Evolutionary conservation across 2,113 vertebrate species (phyloP).

Genomic region (Apeltes quadracus): DNA sequence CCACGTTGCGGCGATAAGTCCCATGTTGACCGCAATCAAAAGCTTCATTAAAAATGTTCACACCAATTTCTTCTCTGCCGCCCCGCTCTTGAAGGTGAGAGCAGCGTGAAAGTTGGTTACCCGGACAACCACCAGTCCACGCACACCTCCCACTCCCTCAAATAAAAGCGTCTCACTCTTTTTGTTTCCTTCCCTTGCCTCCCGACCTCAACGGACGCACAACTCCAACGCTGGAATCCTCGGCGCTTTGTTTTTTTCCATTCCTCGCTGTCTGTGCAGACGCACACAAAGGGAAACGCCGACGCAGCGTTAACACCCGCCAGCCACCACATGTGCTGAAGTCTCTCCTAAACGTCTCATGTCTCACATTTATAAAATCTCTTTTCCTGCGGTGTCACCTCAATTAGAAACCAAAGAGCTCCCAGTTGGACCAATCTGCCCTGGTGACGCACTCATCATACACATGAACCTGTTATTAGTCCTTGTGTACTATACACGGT

Average conservation of each 20-base stretch:
- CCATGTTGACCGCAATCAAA: constrained; percentile 48
- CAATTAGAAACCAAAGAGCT: neutral
- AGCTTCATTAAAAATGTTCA: constrained; percentile 48
- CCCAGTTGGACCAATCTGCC: neutral
- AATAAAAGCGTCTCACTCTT: neutral
- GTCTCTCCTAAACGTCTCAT: neutral
- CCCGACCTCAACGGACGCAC: neutral
- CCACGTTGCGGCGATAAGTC: constrained; percentile 30
- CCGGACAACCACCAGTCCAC: neutral
- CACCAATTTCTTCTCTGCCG: constrained; percentile 23
- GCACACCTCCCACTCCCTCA: neutral
- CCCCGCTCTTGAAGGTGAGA: constrained; percentile 24
- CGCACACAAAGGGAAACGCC: constrained; percentile 16
- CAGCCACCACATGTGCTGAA: neutral
- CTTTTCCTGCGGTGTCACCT: neutral
- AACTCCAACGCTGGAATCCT: constrained; percentile 11
- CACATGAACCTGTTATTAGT: neutral
- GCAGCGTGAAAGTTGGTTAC: constrained; percentile 2
- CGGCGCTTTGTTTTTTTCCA: neutral
- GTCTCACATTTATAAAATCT: no score
- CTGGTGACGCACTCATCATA: neutral
- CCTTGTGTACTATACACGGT: neutral
- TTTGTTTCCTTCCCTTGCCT: neutral
- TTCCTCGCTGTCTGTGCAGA: constrained; percentile 15
- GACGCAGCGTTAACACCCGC: neutral